Evolutionary conservation across 2,888 invertebrate genomes (phyloP).

Genomic region (Metalampra italica): DNA sequence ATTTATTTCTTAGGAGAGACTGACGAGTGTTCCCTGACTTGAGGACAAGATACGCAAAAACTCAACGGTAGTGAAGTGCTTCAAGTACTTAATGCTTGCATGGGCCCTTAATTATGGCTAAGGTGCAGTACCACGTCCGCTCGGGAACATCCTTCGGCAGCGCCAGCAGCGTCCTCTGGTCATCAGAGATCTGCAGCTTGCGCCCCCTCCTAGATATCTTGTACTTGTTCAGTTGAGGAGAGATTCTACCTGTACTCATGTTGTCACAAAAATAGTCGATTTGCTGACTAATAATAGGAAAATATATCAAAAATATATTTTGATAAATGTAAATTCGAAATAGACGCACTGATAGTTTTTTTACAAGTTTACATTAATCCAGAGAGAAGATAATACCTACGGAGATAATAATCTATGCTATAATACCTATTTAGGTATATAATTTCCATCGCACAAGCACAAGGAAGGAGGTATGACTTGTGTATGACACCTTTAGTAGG

Average conservation of each 20-base stretch:
- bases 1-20: no score
- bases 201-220: constrained; percentile 53
- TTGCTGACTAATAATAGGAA: neutral
- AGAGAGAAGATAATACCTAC: no score
- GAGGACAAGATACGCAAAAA: no score
- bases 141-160: constrained; percentile 65
- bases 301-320: neutral
- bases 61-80: no score
- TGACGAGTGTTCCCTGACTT: no score
- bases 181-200: constrained; percentile 52
- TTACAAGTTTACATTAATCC: no score
- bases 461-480: no score
- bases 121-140: constrained; percentile 65
- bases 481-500: no score
- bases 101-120: no score
- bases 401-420: no score
- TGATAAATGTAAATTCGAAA: neutral
- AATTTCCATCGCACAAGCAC: neutral
- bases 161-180: constrained; percentile 45
- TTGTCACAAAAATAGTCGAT: neutral
- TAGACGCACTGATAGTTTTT: neutral
- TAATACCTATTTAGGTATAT: no score
- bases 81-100: no score
- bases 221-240: constrained; percentile 30
- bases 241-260: constrained; percentile 11